Evolutionary conservation across 2,888 invertebrate genomes (phyloP).

Genomic region (Sinodicranocentrus sp.): DNA sequence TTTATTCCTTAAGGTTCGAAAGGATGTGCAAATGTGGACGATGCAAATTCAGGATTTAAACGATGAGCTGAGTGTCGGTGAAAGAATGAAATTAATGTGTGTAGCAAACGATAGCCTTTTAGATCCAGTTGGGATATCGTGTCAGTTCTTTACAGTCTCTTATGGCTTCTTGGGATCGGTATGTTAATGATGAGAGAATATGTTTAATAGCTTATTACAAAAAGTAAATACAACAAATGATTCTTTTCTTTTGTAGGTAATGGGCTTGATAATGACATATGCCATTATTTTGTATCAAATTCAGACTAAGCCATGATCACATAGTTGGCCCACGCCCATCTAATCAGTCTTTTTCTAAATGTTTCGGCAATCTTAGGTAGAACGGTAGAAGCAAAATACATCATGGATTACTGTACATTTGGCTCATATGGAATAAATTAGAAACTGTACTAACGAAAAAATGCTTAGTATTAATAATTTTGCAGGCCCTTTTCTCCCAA

Average conservation of each 20-base stretch:
- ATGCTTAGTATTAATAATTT: too few relatives aligned
- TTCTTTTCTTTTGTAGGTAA: background rate
- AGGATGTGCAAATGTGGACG: background rate
- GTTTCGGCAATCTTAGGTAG: too few relatives aligned
- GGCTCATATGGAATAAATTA: too few relatives aligned
- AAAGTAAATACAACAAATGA: background rate
- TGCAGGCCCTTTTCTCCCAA: too few relatives aligned
- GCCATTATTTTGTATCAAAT: slow-evolving; percentile 15
- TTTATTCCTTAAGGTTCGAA: background rate
- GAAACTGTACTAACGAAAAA: too few relatives aligned
- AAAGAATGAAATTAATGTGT: too few relatives aligned
- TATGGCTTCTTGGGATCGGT: slow-evolving; percentile 5
- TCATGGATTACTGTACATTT: too few relatives aligned
- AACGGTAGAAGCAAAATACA: too few relatives aligned
- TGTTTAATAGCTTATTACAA: background rate
- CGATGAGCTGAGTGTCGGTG: background rate
- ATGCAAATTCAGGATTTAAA: background rate
- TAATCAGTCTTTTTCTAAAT: too few relatives aligned
- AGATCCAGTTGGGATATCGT: background rate
- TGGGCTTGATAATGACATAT: slow-evolving; percentile 15
- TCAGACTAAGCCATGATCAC: too few relatives aligned
- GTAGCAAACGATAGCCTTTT: background rate
- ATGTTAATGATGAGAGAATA: background rate
- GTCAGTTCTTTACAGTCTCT: slow-evolving; percentile 3
- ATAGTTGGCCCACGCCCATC: too few relatives aligned